phyloP scores from a whole-genome alignment of 1,140 invertebrate genomes.

The Scaptomyza hsui region DNA sequence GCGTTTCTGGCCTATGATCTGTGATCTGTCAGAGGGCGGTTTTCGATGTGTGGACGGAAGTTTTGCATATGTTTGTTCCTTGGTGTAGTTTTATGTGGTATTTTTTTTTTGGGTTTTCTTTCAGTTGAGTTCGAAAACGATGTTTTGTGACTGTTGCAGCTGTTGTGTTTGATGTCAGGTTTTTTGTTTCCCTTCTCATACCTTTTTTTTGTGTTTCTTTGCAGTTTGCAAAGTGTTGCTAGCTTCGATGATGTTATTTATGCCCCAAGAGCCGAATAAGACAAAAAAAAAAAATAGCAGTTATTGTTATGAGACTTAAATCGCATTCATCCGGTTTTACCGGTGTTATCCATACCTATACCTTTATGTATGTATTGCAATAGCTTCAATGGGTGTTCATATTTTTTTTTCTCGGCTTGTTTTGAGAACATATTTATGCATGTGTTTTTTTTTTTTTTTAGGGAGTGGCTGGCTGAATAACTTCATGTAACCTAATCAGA shows the following conservation, averaged over 20 bases:
- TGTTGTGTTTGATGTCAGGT: constrained; percentile 52
- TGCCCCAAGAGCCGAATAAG: constrained; percentile 43
- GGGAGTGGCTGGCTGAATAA: background rate
- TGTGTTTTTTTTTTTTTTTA: background rate
- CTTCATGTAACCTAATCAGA: background rate
- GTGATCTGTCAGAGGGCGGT: background rate
- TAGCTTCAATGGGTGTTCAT: constrained; percentile 1
- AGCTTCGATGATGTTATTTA: constrained; percentile 65
- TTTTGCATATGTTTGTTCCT: constrained; percentile 24
- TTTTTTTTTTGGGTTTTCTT: background rate
- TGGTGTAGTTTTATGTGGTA: constrained; percentile 3
- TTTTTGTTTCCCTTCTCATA: constrained; percentile 18
- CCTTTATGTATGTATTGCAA: background rate
- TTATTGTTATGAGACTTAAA: constrained; percentile 65
- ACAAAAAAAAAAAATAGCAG: constrained; percentile 40
- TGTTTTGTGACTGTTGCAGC: constrained; percentile 48
- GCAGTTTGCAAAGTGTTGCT: constrained; percentile 19
- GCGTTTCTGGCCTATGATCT: constrained; percentile 12
- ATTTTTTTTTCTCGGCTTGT: background rate
- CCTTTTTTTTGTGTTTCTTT: constrained; percentile 5
- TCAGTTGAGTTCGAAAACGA: constrained; percentile 2
- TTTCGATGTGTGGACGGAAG: background rate
- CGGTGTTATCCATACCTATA: constrained; percentile 49
- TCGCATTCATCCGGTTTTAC: constrained; percentile 71
- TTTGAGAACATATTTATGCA: constrained; percentile 1